Evolutionary conservation across 2,113 vertebrate genomes (phyloP).

Genomic region (Hippocampus guttulatus): DNA sequence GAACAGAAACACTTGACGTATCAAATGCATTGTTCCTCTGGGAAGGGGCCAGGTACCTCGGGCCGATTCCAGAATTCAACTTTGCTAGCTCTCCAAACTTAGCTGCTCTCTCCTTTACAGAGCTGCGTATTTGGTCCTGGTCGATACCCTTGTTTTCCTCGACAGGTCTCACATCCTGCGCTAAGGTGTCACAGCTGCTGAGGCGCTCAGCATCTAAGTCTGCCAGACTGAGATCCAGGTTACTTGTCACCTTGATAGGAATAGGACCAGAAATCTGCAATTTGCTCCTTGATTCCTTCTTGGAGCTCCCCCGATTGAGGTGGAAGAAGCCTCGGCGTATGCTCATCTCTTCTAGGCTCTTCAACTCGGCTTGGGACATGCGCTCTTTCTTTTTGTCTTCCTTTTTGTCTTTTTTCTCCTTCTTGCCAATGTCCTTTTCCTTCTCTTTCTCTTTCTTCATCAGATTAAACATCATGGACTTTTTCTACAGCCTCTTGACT

Average conservation of each 20-base stretch:
- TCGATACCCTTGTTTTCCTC: slow-evolving; percentile 69
- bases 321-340: slow-evolving; percentile 89
- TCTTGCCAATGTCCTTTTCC: slow-evolving; percentile 79
- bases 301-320: slow-evolving; percentile 84
- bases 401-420: slow-evolving; percentile 90
- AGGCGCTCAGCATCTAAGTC: slow-evolving; percentile 74
- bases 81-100: slow-evolving; percentile 84
- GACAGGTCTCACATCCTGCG: slow-evolving; percentile 75
- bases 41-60: slow-evolving; percentile 80
- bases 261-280: slow-evolving; percentile 94
- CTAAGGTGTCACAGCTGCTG: slow-evolving; percentile 70
- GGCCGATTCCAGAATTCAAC: slow-evolving; percentile 76
- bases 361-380: slow-evolving; percentile 90
- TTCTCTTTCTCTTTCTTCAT: slow-evolving; percentile 92
- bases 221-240: slow-evolving; percentile 80
- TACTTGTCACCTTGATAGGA: slow-evolving; percentile 87
- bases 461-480: slow-evolving; percentile 78
- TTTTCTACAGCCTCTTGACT: background rate
- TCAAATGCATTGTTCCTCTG: slow-evolving; percentile 76
- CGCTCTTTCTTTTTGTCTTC: slow-evolving; percentile 83
- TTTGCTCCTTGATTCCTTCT: slow-evolving; percentile 79
- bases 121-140: slow-evolving; percentile 70
- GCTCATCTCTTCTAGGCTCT: slow-evolving; percentile 93
- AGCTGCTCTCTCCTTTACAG: slow-evolving; percentile 84
- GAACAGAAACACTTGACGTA: slow-evolving; percentile 72